Percentiles rank a stretch among this genome's conserved stretches.
Evolutionary conservation across 2,113 vertebrate genomes (phyloP).

Genomic region (Neolamprologus caudopunctatus): DNA sequence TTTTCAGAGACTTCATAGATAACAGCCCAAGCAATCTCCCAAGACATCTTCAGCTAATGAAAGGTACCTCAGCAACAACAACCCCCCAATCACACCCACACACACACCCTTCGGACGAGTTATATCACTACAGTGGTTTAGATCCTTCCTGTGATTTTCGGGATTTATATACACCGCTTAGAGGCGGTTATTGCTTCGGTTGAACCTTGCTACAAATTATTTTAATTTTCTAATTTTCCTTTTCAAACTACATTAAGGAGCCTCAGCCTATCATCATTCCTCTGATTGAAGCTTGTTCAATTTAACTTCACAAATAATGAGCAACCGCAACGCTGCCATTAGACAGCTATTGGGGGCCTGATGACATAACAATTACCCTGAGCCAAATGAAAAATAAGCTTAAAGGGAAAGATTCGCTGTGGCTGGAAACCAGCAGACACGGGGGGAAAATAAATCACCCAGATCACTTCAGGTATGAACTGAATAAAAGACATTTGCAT

Average conservation of each 20-base stretch:
- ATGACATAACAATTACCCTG: not conserved
- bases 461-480: not conserved
- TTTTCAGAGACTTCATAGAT: not conserved
- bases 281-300: not conserved
- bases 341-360: not conserved
- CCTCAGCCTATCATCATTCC: not conserved
- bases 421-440: not conserved
- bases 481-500: not conserved
- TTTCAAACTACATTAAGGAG: not conserved
- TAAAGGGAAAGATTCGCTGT: not conserved
- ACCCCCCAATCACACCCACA: not conserved
- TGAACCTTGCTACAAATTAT: not conserved
- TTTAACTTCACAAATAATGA: not conserved
- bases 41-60: not conserved
- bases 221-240: not conserved
- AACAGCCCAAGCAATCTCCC: not conserved
- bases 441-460: fast-evolving
- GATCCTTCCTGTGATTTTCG: not conserved
- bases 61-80: not conserved
- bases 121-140: not conserved
- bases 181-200: not conserved
- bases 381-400: not conserved
- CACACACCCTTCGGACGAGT: not conserved
- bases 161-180: not conserved
- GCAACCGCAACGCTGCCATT: not conserved